A percentile compares a stretch with the other conserved stretches of the same genome.
These are phyloP conservation scores for Anguilla marmorata DNA, from an alignment of 2,797 vertebrate species.

Conservation along the genomic window DNA sequence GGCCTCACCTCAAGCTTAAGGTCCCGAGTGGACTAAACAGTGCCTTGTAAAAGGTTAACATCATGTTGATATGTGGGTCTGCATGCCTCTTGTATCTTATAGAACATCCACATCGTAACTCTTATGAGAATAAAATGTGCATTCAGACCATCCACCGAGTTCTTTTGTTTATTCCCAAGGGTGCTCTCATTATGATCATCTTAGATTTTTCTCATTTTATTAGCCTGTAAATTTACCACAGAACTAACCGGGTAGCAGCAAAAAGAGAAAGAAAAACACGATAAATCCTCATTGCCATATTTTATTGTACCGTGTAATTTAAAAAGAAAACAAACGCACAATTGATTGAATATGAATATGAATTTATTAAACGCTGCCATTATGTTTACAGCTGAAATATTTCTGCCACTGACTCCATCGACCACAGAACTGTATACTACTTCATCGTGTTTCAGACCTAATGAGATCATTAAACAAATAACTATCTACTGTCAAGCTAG, in stretches of 20 bases:
- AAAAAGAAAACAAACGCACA: background rate
- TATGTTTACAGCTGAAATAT: constrained; percentile 8
- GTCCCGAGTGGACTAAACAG: background rate
- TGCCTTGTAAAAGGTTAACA: background rate
- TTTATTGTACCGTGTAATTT: background rate
- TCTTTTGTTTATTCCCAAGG: background rate
- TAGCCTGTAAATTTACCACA: background rate
- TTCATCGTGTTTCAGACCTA: constrained; percentile 1
- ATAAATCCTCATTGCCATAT: background rate
- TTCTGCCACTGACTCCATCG: background rate
- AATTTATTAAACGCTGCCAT: constrained; percentile 1
- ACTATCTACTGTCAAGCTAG: constrained; percentile 2
- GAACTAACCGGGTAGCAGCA: background rate
- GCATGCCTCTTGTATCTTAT: background rate
- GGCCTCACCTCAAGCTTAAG: background rate
- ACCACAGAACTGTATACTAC: background rate
- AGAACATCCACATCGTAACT: background rate
- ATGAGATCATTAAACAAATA: constrained; percentile 30
- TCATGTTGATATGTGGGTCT: background rate
- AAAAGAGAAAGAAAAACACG: background rate
- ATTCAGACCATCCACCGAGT: background rate
- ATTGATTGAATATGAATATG: constrained; percentile 16
- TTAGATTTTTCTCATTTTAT: background rate
- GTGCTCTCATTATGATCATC: background rate
- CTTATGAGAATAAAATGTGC: background rate